These are phyloP conservation scores for Choloepus didactylus DNA, from an alignment of 2,797 vertebrate genomes.

Conservation along the genomic window DNA sequence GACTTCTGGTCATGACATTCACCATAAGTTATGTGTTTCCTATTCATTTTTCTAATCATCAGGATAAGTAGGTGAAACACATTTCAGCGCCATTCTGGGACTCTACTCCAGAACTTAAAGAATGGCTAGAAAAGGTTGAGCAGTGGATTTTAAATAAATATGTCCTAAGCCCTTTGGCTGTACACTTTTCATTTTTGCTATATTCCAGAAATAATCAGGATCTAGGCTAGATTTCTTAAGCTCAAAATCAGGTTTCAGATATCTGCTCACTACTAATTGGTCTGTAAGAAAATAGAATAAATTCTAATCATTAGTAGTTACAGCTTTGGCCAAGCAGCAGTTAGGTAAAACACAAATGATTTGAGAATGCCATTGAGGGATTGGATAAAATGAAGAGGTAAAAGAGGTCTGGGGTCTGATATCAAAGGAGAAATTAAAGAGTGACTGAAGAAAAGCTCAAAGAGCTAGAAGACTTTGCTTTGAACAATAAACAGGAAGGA, in stretches of 20 bases:
- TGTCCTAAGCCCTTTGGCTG: background rate
- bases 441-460: slow-evolving; percentile 29
- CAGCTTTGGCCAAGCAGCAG: background rate
- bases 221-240: slow-evolving; percentile 36
- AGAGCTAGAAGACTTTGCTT: background rate
- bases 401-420: background rate
- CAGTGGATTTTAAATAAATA: slow-evolving; percentile 39
- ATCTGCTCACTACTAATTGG: background rate
- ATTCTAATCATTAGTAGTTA: slow-evolving; percentile 20
- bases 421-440: slow-evolving; percentile 47
- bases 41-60: slow-evolving; percentile 62
- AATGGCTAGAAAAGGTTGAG: slow-evolving; percentile 28
- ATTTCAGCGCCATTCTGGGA: background rate
- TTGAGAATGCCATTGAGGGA: background rate
- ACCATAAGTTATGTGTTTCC: slow-evolving; percentile 23
- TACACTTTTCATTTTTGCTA: slow-evolving; percentile 50
- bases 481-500: slow-evolving; percentile 43
- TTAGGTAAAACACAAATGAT: slow-evolving; percentile 43
- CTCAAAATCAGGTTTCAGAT: slow-evolving; percentile 32
- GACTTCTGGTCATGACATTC: slow-evolving; percentile 36
- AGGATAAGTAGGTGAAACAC: background rate
- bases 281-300: slow-evolving; percentile 38
- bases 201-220: slow-evolving; percentile 7
- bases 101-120: slow-evolving; percentile 10
- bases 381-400: background rate